Evolutionary conservation across 2,888 invertebrate genomes (phyloP).

Genomic region (Acanthosoma haemorrhoidale): DNA sequence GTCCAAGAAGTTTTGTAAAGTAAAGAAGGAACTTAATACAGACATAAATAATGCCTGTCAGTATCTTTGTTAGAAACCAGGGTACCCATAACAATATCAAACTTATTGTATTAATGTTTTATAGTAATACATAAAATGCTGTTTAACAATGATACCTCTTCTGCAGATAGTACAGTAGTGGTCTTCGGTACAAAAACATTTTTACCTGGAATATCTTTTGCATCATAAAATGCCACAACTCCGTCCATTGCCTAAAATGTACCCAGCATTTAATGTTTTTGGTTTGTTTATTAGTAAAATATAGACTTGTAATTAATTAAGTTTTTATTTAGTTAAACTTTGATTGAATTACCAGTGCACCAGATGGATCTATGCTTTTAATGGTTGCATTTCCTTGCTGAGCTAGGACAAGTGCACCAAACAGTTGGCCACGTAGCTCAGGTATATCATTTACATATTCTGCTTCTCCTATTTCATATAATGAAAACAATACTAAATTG

Average conservation of each 20-base stretch:
- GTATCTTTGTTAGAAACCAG: too few species aligned
- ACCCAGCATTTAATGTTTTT: too few species aligned
- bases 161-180: conserved; percentile 26
- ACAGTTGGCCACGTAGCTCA: conserved; percentile 45
- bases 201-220: conserved; percentile 62
- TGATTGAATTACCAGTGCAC: conserved; percentile 55
- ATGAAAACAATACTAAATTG: background rate
- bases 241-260: conserved; percentile 48
- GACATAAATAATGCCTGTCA: too few species aligned
- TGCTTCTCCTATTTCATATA: conserved; percentile 54
- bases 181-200: conserved; percentile 49
- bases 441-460: conserved; percentile 49
- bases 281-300: background rate
- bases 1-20: too few species aligned
- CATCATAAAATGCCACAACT: conserved; percentile 59
- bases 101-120: background rate
- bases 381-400: conserved; percentile 56
- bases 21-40: too few species aligned
- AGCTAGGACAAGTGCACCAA: conserved; percentile 51
- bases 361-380: conserved; percentile 55
- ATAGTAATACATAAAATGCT: background rate
- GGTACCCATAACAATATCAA: background rate
- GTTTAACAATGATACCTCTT: conserved; percentile 34
- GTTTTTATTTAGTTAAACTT: background rate
- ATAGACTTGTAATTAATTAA: background rate